Evolutionary conservation across 2,888 invertebrate species (phyloP).

Genomic region (Mimumesa dahlbomi): DNA sequence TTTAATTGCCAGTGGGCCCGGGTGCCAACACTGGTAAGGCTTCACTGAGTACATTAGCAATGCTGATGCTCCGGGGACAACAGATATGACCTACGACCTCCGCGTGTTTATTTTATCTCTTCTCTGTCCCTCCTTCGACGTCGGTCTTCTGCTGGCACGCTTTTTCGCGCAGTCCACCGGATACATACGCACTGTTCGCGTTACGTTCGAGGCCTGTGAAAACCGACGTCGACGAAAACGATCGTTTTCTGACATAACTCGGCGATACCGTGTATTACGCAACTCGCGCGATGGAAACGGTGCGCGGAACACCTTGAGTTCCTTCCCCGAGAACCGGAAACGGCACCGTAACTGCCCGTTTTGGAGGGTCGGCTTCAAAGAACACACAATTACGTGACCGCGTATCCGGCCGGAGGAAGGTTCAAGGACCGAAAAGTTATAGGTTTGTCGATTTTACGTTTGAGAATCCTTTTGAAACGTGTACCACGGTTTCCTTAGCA

Average conservation of each 20-base stretch:
- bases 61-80: conserved; percentile 70
- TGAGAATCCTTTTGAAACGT: too few relatives aligned
- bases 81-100: conserved; percentile 69
- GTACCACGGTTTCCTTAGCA: too few relatives aligned
- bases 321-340: conserved; percentile 4
- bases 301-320: conserved; percentile 22
- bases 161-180: not conserved
- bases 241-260: conserved; percentile 40
- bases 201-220: conserved; percentile 28
- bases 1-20: too few relatives aligned
- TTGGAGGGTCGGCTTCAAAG: not conserved
- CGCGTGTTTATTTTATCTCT: conserved; percentile 65
- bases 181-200: not conserved
- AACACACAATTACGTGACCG: too few relatives aligned
- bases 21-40: conserved; percentile 52
- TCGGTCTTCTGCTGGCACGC: not conserved
- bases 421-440: too few relatives aligned
- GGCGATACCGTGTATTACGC: conserved; percentile 37
- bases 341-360: not conserved
- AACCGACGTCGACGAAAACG: conserved; percentile 40
- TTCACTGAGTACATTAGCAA: conserved; percentile 70
- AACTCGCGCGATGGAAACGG: conserved; percentile 20
- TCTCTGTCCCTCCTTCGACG: conserved; percentile 3
- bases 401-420: too few relatives aligned
- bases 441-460: too few relatives aligned